Conservation (phyloP, 1,140 invertebrate genomes). For the Temnothorax curvispinosus region DNA sequence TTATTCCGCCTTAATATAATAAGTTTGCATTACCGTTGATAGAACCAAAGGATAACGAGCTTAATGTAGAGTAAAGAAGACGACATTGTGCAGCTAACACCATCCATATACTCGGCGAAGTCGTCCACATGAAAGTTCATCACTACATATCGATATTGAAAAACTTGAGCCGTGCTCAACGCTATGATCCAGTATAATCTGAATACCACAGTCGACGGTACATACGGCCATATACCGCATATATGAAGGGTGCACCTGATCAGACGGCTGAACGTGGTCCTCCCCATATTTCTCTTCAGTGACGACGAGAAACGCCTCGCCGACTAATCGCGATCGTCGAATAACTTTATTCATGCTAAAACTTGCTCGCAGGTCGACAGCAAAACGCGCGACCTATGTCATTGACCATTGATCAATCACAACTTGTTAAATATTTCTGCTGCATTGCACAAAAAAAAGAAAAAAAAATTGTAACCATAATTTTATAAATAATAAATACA, state of each 20-base stretch:
- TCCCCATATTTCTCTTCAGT: neutral
- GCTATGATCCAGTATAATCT: conserved; percentile 26
- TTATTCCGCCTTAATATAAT: neutral
- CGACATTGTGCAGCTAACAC: conserved; percentile 27
- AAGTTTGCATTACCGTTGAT: conserved; percentile 14
- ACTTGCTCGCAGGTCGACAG: neutral
- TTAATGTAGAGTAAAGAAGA: conserved; percentile 30
- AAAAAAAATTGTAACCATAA: neutral
- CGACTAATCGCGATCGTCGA: neutral
- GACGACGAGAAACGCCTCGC: neutral
- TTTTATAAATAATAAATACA: neutral
- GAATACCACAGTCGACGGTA: neutral
- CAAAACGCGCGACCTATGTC: neutral
- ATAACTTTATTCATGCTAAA: neutral
- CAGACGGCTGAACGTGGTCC: neutral
- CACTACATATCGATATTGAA: conserved; percentile 39
- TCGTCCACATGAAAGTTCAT: conserved; percentile 43
- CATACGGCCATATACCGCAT: conserved; percentile 16
- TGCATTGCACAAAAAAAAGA: neutral
- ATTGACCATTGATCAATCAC: neutral
- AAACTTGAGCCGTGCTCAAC: conserved; percentile 29
- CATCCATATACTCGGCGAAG: conserved; percentile 33
- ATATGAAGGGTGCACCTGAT: neutral
- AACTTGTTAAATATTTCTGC: neutral
- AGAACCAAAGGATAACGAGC: conserved; percentile 28